A percentile compares a stretch with the other conserved stretches of the same genome.
These are phyloP conservation scores for Prionace glauca DNA, from an alignment of 2,797 vertebrate species.

Conservation along the genomic window DNA sequence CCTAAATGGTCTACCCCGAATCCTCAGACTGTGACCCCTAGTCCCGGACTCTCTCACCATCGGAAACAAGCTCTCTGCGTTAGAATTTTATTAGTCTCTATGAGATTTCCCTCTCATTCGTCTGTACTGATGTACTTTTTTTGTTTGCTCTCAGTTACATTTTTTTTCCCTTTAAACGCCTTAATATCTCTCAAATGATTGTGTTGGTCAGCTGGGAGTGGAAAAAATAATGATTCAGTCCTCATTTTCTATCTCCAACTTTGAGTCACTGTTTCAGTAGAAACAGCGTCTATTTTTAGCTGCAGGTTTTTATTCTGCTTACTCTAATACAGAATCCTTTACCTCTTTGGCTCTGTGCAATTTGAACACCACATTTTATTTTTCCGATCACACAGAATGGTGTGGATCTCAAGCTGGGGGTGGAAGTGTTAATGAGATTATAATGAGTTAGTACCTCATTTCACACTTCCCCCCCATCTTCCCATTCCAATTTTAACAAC, in stretches of 20 bases:
- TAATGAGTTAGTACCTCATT: background rate
- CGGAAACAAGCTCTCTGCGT: too few relatives aligned
- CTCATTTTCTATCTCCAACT: background rate
- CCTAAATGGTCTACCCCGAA: too few relatives aligned
- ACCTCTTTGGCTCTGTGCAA: background rate
- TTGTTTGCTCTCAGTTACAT: background rate
- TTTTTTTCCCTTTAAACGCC: background rate
- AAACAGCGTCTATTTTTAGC: background rate
- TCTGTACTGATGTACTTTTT: background rate
- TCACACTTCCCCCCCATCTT: background rate
- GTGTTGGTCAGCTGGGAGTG: too few relatives aligned
- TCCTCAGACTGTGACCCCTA: too few relatives aligned
- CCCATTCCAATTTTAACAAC: background rate
- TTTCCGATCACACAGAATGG: background rate
- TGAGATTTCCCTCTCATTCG: too few relatives aligned
- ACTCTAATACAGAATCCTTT: background rate
- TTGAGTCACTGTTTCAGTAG: too few relatives aligned
- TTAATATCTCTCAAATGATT: background rate
- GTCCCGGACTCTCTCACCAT: too few relatives aligned
- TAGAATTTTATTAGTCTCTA: too few relatives aligned
- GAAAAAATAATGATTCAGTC: background rate
- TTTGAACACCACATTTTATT: background rate
- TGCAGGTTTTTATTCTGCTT: background rate
- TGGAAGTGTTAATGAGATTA: background rate
- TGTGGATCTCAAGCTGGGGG: background rate